Evolutionary conservation across 1,140 invertebrate genomes (phyloP).

Genomic region (Venturia canescens): DNA sequence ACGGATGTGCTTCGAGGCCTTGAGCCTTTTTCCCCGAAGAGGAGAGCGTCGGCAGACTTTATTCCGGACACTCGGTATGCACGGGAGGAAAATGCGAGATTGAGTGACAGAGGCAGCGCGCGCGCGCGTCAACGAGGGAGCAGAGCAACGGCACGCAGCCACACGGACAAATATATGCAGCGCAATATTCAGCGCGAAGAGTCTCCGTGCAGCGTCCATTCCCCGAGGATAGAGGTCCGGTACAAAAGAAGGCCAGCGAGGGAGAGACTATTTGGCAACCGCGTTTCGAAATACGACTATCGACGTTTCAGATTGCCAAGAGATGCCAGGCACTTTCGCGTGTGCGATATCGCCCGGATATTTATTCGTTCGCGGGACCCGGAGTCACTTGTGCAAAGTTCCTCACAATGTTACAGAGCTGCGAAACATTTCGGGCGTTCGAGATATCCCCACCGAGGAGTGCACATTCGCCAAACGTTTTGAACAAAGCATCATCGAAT

Average conservation of each 20-base stretch:
- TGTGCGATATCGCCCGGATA: background rate
- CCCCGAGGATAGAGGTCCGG: background rate
- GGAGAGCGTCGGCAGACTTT: too few species aligned
- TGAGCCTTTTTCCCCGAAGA: too few species aligned
- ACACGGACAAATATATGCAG: constrained; percentile 1
- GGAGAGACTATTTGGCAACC: constrained; percentile 18
- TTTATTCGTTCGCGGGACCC: background rate
- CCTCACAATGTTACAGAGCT: background rate
- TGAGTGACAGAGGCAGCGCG: too few species aligned
- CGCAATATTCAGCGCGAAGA: background rate
- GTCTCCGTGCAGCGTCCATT: background rate
- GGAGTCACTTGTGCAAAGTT: background rate
- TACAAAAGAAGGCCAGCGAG: background rate
- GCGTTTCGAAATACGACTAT: background rate
- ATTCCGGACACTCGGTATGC: background rate
- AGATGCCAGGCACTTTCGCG: background rate
- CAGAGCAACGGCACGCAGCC: too few species aligned
- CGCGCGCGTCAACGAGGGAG: too few species aligned
- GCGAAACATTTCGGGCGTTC: background rate
- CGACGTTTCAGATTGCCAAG: constrained; percentile 24
- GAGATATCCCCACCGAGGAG: too few species aligned
- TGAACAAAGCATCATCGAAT: background rate
- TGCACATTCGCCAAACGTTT: background rate
- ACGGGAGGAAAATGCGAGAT: background rate
- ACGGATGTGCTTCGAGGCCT: too few species aligned